A percentile compares a stretch with the other conserved stretches of the same genome.
Conservation (phyloP, 2,113 vertebrate species). For the Hypocryptadius cinnamomeus region DNA sequence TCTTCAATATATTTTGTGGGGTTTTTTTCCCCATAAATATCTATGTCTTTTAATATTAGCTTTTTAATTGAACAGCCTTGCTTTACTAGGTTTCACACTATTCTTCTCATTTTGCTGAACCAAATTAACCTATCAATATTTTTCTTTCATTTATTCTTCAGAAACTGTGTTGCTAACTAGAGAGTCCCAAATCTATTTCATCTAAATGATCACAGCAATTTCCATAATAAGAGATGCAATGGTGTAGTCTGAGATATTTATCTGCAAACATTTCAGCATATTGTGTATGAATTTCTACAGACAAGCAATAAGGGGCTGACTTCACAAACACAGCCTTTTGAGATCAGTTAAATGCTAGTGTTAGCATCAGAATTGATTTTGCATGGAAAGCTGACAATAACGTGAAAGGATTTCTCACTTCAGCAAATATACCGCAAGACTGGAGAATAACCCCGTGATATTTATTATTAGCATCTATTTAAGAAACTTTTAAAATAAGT, state of each 20-base stretch:
- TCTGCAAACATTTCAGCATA: not conserved
- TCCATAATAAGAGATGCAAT: not conserved
- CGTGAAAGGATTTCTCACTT: not conserved
- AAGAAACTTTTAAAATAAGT: not conserved
- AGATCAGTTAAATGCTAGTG: not conserved
- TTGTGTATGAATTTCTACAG: not conserved
- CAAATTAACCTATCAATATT: not conserved
- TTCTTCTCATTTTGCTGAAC: not conserved
- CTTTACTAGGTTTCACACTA: not conserved
- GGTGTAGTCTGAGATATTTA: not conserved
- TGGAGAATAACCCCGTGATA: not conserved
- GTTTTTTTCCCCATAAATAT: not conserved
- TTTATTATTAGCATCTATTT: not conserved
- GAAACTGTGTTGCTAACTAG: not conserved
- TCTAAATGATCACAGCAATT: constrained; percentile 5
- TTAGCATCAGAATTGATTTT: constrained; percentile 36
- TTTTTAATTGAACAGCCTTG: not conserved
- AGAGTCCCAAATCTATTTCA: not conserved
- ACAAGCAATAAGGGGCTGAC: not conserved
- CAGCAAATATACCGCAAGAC: not conserved
- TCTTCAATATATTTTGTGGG: not conserved
- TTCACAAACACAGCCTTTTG: constrained; percentile 18
- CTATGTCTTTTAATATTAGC: not conserved
- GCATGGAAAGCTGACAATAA: constrained; percentile 2
- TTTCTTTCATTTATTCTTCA: not conserved